phyloP scores from a whole-genome alignment of 2,113 vertebrate species.

The Rhagologus leucostigma region DNA sequence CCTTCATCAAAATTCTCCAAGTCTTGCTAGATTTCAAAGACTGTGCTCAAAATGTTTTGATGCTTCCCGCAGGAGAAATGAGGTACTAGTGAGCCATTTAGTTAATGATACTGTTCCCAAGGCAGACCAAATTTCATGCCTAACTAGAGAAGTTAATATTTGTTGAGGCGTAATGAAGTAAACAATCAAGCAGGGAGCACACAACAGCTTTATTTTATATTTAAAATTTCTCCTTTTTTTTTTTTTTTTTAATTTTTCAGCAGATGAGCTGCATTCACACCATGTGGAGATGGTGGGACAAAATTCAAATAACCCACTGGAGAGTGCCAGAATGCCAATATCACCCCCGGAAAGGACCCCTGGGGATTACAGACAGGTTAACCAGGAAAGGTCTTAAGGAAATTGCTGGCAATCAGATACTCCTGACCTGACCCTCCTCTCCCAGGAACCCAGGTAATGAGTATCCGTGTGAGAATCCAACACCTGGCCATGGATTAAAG shows the following conservation, averaged over 20 bases:
- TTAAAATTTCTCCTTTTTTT: background rate
- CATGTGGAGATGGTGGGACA: fast-evolving
- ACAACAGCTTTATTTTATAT: background rate
- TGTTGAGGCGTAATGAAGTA: background rate
- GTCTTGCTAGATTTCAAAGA: background rate
- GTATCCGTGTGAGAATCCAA: conserved; percentile 40
- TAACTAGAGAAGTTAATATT: conserved; percentile 36
- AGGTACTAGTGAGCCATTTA: background rate
- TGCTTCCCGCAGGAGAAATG: background rate
- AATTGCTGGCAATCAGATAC: conserved; percentile 53
- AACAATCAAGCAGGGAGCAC: background rate
- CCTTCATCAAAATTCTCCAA: background rate
- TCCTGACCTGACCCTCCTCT: conserved; percentile 34
- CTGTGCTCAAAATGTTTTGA: background rate
- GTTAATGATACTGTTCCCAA: background rate
- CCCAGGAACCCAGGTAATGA: conserved; percentile 26
- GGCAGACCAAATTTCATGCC: background rate
- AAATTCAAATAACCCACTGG: background rate
- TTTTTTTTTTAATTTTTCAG: background rate
- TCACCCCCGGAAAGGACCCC: background rate
- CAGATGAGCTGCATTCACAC: background rate
- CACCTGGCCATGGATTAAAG: conserved; percentile 31
- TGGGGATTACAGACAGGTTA: background rate
- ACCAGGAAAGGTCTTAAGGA: background rate
- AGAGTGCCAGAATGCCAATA: background rate